Base-by-base conservation (phyloP, 2,888 invertebrate species). In the Drosophila mimica region DNA sequence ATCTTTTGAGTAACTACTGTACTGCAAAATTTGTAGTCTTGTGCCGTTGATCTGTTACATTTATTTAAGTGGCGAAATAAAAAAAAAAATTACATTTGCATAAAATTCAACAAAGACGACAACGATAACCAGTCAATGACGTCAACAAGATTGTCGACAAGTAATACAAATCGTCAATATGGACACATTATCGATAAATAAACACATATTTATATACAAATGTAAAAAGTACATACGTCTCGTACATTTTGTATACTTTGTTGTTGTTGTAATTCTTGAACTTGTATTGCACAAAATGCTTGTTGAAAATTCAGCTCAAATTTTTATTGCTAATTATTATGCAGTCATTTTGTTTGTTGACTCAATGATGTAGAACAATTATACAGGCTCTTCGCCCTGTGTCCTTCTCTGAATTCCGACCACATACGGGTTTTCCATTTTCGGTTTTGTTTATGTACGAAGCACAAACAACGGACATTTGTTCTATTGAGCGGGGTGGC, bases 211-310 rank as follows among this genome's bases (percentile, higher is more conserved):
- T 36, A 46, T 34, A 53, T 34, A 46, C 28, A 34, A 28, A 6
- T 53, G 34, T 36, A 17, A 17, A 33, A 13, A 33, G 20, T 40
- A 53, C 34, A 57, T n/a, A 57, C n/a, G 54, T 43, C 40, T 61
- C 54, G 54, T 49, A 64, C 60, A 62, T 48, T 68, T 71, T 40
- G 2, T 54, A 49, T 58, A 61, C 46, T 53, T 76, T 75, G 68
- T 76, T 85, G n/a, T n/a, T n/a, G n/a, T n/a, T 70, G 46, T 40
- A 61, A 74, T 59, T 82, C 76, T 82, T 86, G 80, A 89, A 88
- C 89, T 88, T 86, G 88, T 88, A 89, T 28, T 87, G 74, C 73
- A 73, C 38, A 64, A 71, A 70, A 76, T 66, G 56, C 40, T 68
- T 62, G 68, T 81, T 72, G 66, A 58, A 76, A 76, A 51, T 81